Percentiles rank a stretch among this genome's conserved stretches.
phyloP scores from a whole-genome alignment of 2,797 vertebrate genomes.

The Eulemur rubriventer region DNA sequence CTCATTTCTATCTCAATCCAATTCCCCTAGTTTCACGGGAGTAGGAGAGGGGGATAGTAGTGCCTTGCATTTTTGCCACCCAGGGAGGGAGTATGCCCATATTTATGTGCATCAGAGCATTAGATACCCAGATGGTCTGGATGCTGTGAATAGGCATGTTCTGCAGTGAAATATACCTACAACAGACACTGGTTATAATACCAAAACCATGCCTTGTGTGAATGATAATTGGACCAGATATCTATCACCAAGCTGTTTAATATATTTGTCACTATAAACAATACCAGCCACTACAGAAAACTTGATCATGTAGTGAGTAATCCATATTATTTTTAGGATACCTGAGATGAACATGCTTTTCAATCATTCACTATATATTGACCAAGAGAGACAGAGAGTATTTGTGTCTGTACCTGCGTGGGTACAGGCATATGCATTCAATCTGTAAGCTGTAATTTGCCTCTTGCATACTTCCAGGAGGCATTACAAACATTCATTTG shows the following conservation, averaged over 20 bases:
- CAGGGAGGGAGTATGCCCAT: background rate
- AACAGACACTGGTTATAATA: background rate
- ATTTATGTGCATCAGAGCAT: conserved; percentile 61
- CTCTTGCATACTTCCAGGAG: background rate
- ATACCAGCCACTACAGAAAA: background rate
- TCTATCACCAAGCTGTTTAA: background rate
- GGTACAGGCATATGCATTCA: background rate
- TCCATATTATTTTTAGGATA: background rate
- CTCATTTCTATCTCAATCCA: background rate
- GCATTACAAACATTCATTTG: background rate
- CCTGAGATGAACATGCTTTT: conserved; percentile 18
- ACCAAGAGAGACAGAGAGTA: background rate
- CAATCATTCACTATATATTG: background rate
- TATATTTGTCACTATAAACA: conserved; percentile 3
- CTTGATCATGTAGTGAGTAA: background rate
- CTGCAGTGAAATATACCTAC: conserved; percentile 51
- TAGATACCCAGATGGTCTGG: conserved; percentile 61
- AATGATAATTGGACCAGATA: conserved; percentile 49
- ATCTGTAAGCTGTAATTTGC: background rate
- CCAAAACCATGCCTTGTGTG: background rate
- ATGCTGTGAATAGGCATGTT: conserved; percentile 29
- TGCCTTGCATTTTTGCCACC: background rate
- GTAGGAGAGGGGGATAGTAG: background rate
- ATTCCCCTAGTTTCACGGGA: background rate
- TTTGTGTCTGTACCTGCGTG: background rate